Base-by-base conservation (phyloP, 2,888 invertebrate species). In the Eurytoma adleriae region DNA sequence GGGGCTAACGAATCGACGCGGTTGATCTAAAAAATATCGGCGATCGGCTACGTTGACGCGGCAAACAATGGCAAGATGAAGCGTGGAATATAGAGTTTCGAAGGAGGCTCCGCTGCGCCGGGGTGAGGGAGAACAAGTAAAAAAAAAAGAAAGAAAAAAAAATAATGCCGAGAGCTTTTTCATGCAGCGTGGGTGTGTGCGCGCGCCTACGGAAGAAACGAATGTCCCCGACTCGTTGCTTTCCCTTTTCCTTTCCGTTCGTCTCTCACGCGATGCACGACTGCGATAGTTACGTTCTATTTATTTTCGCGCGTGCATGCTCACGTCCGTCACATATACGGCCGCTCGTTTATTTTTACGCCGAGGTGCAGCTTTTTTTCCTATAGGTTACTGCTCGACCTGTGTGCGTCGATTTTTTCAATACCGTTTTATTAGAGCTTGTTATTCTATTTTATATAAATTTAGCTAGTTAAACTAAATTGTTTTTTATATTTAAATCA, bases 51-150 rank as follows among this genome's bases (percentile, higher is more conserved):
- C 73, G 62, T 57, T 76, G 80, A 80, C 62, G 40, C 61, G 14
- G n/a, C 24, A 56, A 68, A 80, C 75, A 73, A 80, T 77, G 20
- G 48, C 30, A 16, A 61, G 56, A 62, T 56, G 50, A 76, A 72
- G 67, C 40, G 12, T 56, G 74, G 54, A 74, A 74, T 72, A 80
- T 73, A 54, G 56, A 64, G 73, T 79, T 79, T 77, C 70, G 30
- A 54, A 7, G 48, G 3, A 50, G 61, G 24, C 54, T 59, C 50
- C 52, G 24, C 12, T n/a, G 16, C 14, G 56, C 5, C 2, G 50
- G 14, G 20, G n/a, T 14, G 24, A 13, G n/a, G 48, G 59, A 13
- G 20, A 71, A 20, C 0, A 20, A 13, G 14, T 13, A 59, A 14
- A 24, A 27, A n/a, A 61, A 72, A 59, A 67, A 18, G n/a, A 16